These are phyloP conservation scores for Grapholita molesta DNA, from an alignment of 1,140 invertebrate species.

Conservation along the genomic window DNA sequence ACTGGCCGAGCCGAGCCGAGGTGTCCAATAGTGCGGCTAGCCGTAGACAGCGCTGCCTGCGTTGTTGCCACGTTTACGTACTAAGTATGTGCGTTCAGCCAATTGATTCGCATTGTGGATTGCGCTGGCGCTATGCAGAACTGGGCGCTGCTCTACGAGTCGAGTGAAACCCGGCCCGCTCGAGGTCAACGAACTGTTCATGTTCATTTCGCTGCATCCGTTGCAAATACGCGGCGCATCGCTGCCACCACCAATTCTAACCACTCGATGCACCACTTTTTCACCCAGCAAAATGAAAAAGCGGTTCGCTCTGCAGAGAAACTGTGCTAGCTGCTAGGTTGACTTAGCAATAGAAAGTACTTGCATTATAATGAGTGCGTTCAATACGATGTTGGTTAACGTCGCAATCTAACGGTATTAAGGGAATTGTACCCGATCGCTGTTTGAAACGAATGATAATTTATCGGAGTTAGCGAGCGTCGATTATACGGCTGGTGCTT, in stretches of 20 bases:
- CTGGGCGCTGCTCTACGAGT: constrained; percentile 60
- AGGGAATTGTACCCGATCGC: constrained; percentile 8
- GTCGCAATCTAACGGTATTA: constrained; percentile 11
- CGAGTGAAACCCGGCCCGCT: constrained; percentile 68
- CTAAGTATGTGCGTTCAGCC: constrained; percentile 24
- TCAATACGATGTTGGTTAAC: constrained; percentile 5
- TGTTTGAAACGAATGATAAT: not conserved
- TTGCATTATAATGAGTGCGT: constrained; percentile 23
- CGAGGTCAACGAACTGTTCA: constrained; percentile 72
- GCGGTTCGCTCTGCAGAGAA: constrained; percentile 49
- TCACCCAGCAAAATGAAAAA: constrained; percentile 57
- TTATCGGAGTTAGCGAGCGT: not conserved
- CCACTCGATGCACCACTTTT: constrained; percentile 55
- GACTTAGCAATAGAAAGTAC: constrained; percentile 60
- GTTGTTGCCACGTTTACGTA: constrained; percentile 42
- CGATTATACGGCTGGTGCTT: not conserved
- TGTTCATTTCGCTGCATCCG: constrained; percentile 76
- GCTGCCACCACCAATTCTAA: constrained; percentile 66
- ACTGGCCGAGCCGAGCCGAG: not conserved
- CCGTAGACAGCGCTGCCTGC: constrained; percentile 20
- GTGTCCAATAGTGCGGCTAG: not conserved
- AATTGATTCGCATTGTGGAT: constrained; percentile 35
- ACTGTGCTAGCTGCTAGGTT: constrained; percentile 45
- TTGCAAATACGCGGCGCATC: constrained; percentile 74
- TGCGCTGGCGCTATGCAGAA: constrained; percentile 40